A percentile compares a stretch with the other conserved stretches of the same genome.
Conservation (phyloP, 2,888 invertebrate species). For the Sympetrum striolatum region DNA sequence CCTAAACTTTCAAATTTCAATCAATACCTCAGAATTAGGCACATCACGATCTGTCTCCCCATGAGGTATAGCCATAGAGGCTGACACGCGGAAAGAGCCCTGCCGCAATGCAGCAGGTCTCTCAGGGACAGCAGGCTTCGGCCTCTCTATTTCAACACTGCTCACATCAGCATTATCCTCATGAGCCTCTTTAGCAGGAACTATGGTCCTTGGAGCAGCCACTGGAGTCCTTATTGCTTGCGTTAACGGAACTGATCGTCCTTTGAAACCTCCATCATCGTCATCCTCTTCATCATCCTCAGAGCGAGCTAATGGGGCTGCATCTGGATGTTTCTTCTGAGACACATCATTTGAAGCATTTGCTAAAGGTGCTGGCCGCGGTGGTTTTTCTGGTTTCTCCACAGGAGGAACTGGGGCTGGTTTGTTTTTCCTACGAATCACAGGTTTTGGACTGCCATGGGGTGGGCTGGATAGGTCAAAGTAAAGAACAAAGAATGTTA, state of each 20-base stretch:
- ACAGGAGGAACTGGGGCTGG: slow-evolving; percentile 61
- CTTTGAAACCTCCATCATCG: slow-evolving; percentile 30
- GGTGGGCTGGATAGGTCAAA: slow-evolving; percentile 66
- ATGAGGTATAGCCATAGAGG: neutral
- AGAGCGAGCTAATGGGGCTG: slow-evolving; percentile 4
- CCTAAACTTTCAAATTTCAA: neutral
- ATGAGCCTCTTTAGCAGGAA: slow-evolving; percentile 4
- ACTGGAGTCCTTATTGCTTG: slow-evolving; percentile 51
- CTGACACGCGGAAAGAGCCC: neutral
- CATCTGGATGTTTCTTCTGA: neutral
- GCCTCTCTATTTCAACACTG: slow-evolving; percentile 54
- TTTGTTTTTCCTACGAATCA: slow-evolving; percentile 76
- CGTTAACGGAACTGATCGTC: slow-evolving; percentile 46
- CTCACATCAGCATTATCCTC: slow-evolving; percentile 37
- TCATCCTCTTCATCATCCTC: slow-evolving; percentile 27
- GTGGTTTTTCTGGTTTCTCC: slow-evolving; percentile 69
- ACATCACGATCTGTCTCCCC: neutral
- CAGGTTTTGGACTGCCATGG: slow-evolving; percentile 76
- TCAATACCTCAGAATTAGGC: slow-evolving; percentile 23
- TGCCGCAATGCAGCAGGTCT: slow-evolving; percentile 73
- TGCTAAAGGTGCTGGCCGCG: slow-evolving; percentile 61
- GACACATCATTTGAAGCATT: neutral
- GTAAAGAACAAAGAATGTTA: neutral
- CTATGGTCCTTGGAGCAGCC: slow-evolving; percentile 45
- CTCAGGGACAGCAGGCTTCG: slow-evolving; percentile 82